phyloP scores from a whole-genome alignment of 2,888 invertebrate species.

The Acheta domesticus region DNA sequence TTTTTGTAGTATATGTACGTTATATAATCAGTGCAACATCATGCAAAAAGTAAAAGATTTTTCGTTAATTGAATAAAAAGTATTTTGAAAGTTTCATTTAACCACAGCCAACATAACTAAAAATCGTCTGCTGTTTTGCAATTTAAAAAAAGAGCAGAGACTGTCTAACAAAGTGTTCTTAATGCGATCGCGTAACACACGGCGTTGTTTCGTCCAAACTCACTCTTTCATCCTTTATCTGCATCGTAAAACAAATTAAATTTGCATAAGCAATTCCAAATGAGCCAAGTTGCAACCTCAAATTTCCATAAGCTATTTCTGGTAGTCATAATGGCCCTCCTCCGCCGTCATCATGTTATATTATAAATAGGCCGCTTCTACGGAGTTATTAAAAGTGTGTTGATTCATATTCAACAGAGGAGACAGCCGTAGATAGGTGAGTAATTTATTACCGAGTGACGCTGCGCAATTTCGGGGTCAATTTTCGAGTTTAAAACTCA shows the following conservation, averaged over 20 bases:
- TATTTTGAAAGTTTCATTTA: no score
- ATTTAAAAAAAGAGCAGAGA: no score
- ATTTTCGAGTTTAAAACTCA: not conserved
- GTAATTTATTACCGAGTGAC: not conserved
- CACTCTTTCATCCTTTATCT: slow-evolving; percentile 8
- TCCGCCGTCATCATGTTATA: not conserved
- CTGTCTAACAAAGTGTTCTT: no score
- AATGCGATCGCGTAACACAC: no score
- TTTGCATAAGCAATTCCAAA: slow-evolving; percentile 18
- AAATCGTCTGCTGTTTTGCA: no score
- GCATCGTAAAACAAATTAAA: slow-evolving; percentile 11
- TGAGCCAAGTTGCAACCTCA: not conserved
- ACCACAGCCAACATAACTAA: no score
- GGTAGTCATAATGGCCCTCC: not conserved
- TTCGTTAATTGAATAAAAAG: no score
- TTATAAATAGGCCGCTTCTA: not conserved
- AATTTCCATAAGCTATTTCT: slow-evolving; percentile 18
- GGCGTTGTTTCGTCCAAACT: not conserved
- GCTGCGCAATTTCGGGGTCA: not conserved
- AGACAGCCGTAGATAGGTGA: not conserved
- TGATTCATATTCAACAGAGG: slow-evolving; percentile 7
- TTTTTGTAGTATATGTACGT: no score
- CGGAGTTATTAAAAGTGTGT: slow-evolving; percentile 4
- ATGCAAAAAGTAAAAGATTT: no score
- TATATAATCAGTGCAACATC: no score